These are phyloP conservation scores for Unio pictorum DNA, from an alignment of 2,888 invertebrate species.

Conservation along the genomic window DNA sequence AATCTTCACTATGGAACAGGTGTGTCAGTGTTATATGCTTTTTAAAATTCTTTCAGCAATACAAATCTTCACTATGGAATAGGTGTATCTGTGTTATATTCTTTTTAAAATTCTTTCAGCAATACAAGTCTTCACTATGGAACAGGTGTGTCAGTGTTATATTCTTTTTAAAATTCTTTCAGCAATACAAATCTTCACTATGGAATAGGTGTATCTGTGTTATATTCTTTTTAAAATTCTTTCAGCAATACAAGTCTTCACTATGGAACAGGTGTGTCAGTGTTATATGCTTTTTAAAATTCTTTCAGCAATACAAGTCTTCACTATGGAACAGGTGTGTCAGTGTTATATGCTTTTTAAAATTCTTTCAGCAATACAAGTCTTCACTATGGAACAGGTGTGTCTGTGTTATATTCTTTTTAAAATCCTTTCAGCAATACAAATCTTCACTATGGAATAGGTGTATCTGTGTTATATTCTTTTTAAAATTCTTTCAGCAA, in stretches of 20 bases:
- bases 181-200: conserved; percentile 88
- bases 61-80: conserved; percentile 88
- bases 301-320: conserved; percentile 80
- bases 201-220: conserved; percentile 82
- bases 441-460: conserved; percentile 89
- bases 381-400: conserved; percentile 90
- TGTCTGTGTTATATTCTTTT: conserved; percentile 74
- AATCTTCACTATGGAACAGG: conserved; percentile 91
- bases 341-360: conserved; percentile 70
- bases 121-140: conserved; percentile 90
- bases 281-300: conserved; percentile 64
- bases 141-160: conserved; percentile 80
- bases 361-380: conserved; percentile 76
- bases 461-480: conserved; percentile 76
- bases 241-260: conserved; percentile 84
- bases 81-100: conserved; percentile 78
- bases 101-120: conserved; percentile 38
- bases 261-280: conserved; percentile 85
- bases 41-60: conserved; percentile 73
- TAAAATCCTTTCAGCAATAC: conserved; percentile 75
- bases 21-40: conserved; percentile 74
- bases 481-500: conserved; percentile 73
- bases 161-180: conserved; percentile 12
- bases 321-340: conserved; percentile 88
- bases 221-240: conserved; percentile 1